Base-by-base conservation (phyloP, 2,888 invertebrate genomes). In the Biston stratarius region DNA sequence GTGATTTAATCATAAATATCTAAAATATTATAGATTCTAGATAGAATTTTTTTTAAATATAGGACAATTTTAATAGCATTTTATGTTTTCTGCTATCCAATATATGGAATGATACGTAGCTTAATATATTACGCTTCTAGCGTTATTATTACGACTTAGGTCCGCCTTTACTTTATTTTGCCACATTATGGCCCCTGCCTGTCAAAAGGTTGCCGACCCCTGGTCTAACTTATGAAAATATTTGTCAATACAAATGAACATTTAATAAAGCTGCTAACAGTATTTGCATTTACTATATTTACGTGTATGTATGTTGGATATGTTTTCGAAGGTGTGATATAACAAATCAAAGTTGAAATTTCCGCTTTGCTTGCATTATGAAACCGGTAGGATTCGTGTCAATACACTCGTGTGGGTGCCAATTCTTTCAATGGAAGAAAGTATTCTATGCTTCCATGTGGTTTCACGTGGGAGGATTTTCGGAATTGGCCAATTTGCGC, bases 401-500 rank as follows among this genome's bases (percentile, higher is more conserved):
- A 85, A 88, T 90, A 85, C 77, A 80, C 83, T 55, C 36, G 71
- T 64, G 72, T 72, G 91, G 91, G 82, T 83, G 69, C 65, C 68
- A 80, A 81, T 87, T 90, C 83, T 90, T 90, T 90, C 86, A 87
- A 89, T 88, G 84, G 82, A 91, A 89, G 92, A 92, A 92, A 92
- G 92, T 88, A 38, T 38, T 38, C 6, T 38, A 76, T 83, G 77
- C 67, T 72, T 73, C 67, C 67, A 69, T 57, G 56, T 58, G 55
- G 61, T 42, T 69, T 53, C 52, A 76, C 79, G 86, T 85, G 82
- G 84, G 86, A 78, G 69, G 77, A 70, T 74, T 76, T 74, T 77
- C 73, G 73, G 76, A 81, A 83, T 83, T 83, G 73, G 78, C 77
- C 76, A 85, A 84, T 81, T 79, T 79, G 59, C 63, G 40, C 51